Evolutionary conservation across 2,888 invertebrate genomes (phyloP), one percentile per base, ranked within the genome.

Genomic region (Omphaloscelis lunosa): DNA sequence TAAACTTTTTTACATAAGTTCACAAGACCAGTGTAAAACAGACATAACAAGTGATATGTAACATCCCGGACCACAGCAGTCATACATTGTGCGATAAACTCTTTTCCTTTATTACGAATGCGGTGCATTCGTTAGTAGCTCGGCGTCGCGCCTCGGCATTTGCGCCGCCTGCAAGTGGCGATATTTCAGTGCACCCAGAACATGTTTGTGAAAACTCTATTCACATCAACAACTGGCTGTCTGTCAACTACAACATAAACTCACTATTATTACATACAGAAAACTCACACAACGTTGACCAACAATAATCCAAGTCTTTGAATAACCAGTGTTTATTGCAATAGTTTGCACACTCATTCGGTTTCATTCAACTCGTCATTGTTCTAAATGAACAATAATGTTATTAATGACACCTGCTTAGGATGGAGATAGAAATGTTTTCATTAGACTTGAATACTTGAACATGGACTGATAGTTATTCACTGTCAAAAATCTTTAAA

Each of bases 81-180:
- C 88, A 86, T 89, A 88, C 83, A 85, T 89, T 86, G 82, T 73
- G 78, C 89, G 88, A 88, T 88, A 89, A 89, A 89, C 88, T 89
- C 88, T 89, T 86, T 88, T 88, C 89, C 89, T 88, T 88, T 88
- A 88, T 88, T 88, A 89, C 82, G 86, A 88, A 88, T 88, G 88
- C 88, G 75, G 82, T 83, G 88, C 85, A 88, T 89, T 88, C 83
- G 84, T 91, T 91, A 89, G 89, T 90, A 89, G 89, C 91, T 91
- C 91, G 77, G 75, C 87, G 91, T 90, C 85, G 87, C 87, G 89
- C 78, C 91, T 90, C 89, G 89, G 90, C 90, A 90, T 89, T 91
- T 90, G 91, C 91, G 90, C 90, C 91, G 94, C 90, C 95, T 95
- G 95, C 93, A 94, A 95, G 94, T 94, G 94, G 95, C 93, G 93